Percentiles rank a stretch among this genome's conserved stretches.
Conservation (phyloP, 2,888 invertebrate genomes). For the Pocota personata region DNA sequence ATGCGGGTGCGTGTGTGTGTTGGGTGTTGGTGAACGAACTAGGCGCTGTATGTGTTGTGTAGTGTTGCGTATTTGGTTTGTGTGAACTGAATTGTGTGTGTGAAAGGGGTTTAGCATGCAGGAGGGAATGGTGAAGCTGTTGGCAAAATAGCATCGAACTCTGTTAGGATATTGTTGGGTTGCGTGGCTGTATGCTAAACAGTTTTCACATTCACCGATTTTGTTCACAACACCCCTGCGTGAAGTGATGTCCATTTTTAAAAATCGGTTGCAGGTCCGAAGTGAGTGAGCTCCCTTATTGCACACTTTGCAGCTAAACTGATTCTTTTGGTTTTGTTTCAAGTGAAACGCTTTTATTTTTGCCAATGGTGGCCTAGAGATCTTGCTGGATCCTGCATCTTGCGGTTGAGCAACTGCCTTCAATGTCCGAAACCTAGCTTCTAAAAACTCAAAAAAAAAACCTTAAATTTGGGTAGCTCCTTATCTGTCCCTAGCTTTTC, state of each 20-base stretch:
- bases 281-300: not conserved
- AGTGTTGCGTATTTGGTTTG: too few relatives aligned
- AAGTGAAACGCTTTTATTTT: not conserved
- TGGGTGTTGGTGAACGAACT: not conserved
- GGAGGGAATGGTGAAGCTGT: not conserved
- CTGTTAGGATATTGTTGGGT: not conserved
- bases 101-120: too few relatives aligned
- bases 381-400: not conserved
- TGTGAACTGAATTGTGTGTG: too few relatives aligned
- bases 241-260: constrained; percentile 1
- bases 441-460: not conserved
- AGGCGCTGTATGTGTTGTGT: too few relatives aligned
- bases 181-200: constrained; percentile 4
- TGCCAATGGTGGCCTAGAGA: too few relatives aligned
- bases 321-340: too few relatives aligned
- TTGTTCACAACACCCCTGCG: too few relatives aligned
- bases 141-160: not conserved
- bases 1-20: not conserved
- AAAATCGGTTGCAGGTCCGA: not conserved
- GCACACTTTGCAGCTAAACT: not conserved
- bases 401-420: not conserved
- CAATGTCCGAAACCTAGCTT: not conserved
- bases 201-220: not conserved
- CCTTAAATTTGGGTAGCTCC: not conserved
- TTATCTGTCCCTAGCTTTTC: not conserved